phyloP scores from a whole-genome alignment of 2,888 invertebrate genomes.

The Chloroclystis v-ata region DNA sequence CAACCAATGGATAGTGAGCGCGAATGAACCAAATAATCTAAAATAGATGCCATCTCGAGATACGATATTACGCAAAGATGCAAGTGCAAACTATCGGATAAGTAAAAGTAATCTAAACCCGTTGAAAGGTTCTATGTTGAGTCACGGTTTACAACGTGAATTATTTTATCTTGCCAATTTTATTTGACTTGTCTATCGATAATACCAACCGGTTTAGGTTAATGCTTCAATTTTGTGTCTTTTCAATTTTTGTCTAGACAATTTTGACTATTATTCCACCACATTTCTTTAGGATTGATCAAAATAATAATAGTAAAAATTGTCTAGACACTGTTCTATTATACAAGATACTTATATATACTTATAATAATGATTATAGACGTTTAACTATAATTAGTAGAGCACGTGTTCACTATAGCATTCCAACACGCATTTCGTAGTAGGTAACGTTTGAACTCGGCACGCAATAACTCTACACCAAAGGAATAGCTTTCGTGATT shows the following conservation, averaged over 20 bases:
- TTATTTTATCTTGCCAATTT: too few relatives aligned
- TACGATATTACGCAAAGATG: constrained; percentile 42
- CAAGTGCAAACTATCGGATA: constrained; percentile 15
- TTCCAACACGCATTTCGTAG: constrained; percentile 3
- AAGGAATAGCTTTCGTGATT: constrained; percentile 1
- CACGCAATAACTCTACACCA: constrained; percentile 2
- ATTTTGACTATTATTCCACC: too few relatives aligned
- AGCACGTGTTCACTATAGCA: background rate
- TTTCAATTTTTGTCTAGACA: too few relatives aligned
- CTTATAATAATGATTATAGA: too few relatives aligned
- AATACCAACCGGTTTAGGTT: too few relatives aligned
- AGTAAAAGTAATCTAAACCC: background rate
- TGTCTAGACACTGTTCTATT: too few relatives aligned
- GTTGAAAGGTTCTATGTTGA: background rate
- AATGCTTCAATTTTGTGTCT: too few relatives aligned
- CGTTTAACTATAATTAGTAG: background rate
- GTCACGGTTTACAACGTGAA: too few relatives aligned
- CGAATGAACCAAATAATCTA: constrained; percentile 24
- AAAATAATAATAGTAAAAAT: too few relatives aligned
- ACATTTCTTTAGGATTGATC: too few relatives aligned
- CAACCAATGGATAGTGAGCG: constrained; percentile 18
- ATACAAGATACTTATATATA: too few relatives aligned
- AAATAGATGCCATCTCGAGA: constrained; percentile 26
- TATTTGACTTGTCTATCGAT: too few relatives aligned
- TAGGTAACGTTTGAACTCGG: background rate